Evolutionary conservation across 2,113 vertebrate species (phyloP).

Genomic region (Apteryx mantelli): DNA sequence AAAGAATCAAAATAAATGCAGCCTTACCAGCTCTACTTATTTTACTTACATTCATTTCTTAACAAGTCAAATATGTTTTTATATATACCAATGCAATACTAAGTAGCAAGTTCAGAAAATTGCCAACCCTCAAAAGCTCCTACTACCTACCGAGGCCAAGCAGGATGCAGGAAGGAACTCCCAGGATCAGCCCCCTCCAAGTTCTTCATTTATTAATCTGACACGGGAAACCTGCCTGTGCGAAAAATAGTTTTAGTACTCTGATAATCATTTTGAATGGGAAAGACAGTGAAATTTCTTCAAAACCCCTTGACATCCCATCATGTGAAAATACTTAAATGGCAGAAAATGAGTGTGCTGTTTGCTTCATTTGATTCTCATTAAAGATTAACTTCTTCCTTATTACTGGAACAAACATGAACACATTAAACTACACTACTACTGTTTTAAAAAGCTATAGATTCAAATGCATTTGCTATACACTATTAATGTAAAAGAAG

Average conservation of each 20-base stretch:
- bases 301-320: background rate
- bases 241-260: background rate
- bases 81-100: fast-evolving
- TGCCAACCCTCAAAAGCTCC: background rate
- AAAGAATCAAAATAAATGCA: background rate
- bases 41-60: background rate
- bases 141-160: fast-evolving
- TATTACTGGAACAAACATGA: constrained; percentile 33
- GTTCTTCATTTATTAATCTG: fast-evolving
- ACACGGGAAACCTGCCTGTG: fast-evolving
- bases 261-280: fast-evolving
- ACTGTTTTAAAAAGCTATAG: background rate
- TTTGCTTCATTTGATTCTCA: background rate
- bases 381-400: background rate
- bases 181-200: background rate
- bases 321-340: background rate
- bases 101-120: fast-evolving
- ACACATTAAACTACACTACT: background rate
- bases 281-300: background rate
- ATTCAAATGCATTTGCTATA: background rate
- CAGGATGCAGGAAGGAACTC: background rate
- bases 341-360: background rate
- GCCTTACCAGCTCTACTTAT: background rate
- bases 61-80: background rate
- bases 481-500: background rate